phyloP scores from a whole-genome alignment of 2,888 invertebrate genomes.

The Ichneumoninae sp. region DNA sequence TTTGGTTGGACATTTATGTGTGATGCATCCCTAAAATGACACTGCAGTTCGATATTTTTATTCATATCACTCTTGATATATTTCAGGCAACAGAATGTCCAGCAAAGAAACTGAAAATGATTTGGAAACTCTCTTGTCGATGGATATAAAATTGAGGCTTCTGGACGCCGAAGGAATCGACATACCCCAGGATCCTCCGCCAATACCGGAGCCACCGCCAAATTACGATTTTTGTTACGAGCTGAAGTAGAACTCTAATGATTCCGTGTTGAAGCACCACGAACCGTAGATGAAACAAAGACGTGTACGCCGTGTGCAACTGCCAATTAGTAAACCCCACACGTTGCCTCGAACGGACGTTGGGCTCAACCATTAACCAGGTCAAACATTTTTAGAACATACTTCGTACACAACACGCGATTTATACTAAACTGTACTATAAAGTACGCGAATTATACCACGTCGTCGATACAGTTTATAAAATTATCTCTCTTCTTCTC shows the following conservation, averaged over 20 bases:
- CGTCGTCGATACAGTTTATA: slow-evolving; percentile 45
- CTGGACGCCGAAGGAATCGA: slow-evolving; percentile 97
- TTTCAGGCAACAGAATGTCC: slow-evolving; percentile 91
- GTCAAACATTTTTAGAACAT: slow-evolving; percentile 35
- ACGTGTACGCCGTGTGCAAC: slow-evolving; percentile 19
- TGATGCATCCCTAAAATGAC: no score
- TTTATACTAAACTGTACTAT: slow-evolving; percentile 11
- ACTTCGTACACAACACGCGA: slow-evolving; percentile 25
- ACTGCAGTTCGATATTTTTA: no score
- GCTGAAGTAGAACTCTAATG: slow-evolving; percentile 85
- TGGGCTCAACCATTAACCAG: not conserved
- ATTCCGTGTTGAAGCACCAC: slow-evolving; percentile 37
- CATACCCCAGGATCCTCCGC: slow-evolving; percentile 96
- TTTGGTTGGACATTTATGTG: no score
- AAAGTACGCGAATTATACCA: slow-evolving; percentile 9
- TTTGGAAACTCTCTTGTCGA: slow-evolving; percentile 95
- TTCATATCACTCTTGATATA: not conserved
- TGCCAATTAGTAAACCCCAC: slow-evolving; percentile 37
- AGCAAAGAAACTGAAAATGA: slow-evolving; percentile 96
- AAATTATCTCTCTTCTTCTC: slow-evolving; percentile 68
- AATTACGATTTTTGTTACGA: slow-evolving; percentile 96
- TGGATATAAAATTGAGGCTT: slow-evolving; percentile 97
- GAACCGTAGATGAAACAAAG: not conserved
- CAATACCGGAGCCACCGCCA: slow-evolving; percentile 95
- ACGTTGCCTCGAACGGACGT: not conserved